Percentiles rank a stretch among this genome's conserved stretches.
phyloP scores from a whole-genome alignment of 2,113 vertebrate genomes.

The Nicator chloris region DNA sequence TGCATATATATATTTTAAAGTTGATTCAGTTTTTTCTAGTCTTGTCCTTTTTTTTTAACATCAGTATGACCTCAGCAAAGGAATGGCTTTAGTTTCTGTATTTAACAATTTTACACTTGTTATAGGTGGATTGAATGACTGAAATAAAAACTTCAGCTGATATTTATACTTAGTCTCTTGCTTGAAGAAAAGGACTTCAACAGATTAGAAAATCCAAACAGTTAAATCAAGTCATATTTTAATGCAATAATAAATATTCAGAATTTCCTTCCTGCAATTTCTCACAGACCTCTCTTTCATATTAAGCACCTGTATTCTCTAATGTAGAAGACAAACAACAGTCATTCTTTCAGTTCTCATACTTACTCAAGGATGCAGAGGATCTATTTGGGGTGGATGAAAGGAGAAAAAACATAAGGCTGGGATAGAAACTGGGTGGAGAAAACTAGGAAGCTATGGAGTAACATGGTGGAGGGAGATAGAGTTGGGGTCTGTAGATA shows the following conservation, averaged over 20 bases:
- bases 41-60: neutral
- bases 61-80: neutral
- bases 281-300: neutral
- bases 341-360: neutral
- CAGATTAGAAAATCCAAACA: neutral
- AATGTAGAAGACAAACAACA: neutral
- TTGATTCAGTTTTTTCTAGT: neutral
- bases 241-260: neutral
- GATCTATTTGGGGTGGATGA: accelerated
- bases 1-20: neutral
- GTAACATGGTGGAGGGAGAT: neutral
- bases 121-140: neutral
- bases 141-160: neutral
- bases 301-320: neutral
- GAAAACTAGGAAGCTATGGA: neutral
- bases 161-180: neutral
- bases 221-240: neutral
- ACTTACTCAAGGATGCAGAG: neutral
- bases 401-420: neutral
- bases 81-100: neutral
- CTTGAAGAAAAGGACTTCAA: neutral
- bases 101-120: neutral
- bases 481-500: neutral
- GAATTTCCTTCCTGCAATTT: neutral
- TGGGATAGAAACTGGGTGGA: neutral